phyloP scores from a whole-genome alignment of 2,113 vertebrate genomes.

The Charina bottae region DNA sequence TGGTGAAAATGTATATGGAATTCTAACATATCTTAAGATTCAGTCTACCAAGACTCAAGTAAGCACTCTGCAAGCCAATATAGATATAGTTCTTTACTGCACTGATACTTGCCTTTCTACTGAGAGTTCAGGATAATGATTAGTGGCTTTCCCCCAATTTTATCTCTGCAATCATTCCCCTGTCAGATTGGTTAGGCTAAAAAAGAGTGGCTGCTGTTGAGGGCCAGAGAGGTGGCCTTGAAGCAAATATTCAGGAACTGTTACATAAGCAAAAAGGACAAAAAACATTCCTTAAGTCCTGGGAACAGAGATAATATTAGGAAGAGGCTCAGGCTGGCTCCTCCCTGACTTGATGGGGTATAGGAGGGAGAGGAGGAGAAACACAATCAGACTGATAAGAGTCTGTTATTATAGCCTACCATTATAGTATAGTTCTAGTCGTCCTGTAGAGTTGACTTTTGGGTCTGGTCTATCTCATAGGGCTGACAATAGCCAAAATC shows the following conservation, averaged over 20 bases:
- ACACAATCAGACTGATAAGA: not conserved
- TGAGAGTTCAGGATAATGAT: not conserved
- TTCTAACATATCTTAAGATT: not conserved
- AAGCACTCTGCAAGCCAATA: not conserved
- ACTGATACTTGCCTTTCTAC: not conserved
- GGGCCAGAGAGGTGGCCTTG: not conserved
- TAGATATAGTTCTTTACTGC: not conserved
- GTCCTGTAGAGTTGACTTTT: not conserved
- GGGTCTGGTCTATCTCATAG: not conserved
- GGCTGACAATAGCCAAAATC: not conserved
- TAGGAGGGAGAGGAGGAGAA: not conserved
- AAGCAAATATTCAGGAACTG: not conserved
- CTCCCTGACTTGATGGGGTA: not conserved
- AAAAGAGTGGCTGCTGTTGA: not conserved
- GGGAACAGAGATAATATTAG: not conserved
- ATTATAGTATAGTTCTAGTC: not conserved
- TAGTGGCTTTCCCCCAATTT: not conserved
- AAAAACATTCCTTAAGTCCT: not conserved
- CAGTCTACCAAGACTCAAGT: not conserved
- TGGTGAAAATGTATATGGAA: too few species aligned
- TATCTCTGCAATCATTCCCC: not conserved
- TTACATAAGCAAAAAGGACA: not conserved
- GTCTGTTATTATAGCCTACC: not conserved
- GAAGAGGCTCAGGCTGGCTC: not conserved
- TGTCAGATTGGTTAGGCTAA: not conserved